A percentile compares a stretch with the other conserved stretches of the same genome.
Evolutionary conservation across 2,113 vertebrate genomes (phyloP).

Genomic region (Prionailurus viverrinus): DNA sequence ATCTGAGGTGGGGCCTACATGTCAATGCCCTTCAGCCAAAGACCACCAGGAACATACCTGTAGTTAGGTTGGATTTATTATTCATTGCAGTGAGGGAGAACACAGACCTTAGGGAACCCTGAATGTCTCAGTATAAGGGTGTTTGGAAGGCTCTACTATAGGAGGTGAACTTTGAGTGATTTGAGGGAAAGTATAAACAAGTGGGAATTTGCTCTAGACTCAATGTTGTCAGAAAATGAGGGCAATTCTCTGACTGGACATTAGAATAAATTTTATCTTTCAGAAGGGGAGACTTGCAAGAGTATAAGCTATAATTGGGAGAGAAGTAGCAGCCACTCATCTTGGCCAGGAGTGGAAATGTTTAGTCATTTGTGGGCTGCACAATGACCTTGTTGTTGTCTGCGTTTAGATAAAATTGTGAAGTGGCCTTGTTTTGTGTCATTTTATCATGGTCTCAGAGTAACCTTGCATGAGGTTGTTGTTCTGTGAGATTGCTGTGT

Average conservation of each 20-base stretch:
- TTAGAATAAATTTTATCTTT: not conserved
- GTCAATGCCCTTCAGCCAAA: not conserved
- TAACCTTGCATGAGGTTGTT: not conserved
- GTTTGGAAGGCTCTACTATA: not conserved
- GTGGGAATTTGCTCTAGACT: not conserved
- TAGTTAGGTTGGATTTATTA: not conserved
- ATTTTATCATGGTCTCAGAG: slow-evolving; percentile 22
- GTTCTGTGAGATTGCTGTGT: not conserved
- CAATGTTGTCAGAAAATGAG: not conserved
- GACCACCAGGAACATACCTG: not conserved
- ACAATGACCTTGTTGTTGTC: slow-evolving; percentile 44
- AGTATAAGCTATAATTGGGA: not conserved
- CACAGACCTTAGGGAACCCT: not conserved
- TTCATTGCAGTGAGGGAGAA: not conserved
- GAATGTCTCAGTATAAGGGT: not conserved
- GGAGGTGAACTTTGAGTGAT: not conserved
- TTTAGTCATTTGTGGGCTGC: slow-evolving; percentile 7
- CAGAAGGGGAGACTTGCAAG: not conserved
- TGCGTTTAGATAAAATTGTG: slow-evolving; percentile 52
- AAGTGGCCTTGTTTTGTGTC: slow-evolving; percentile 61
- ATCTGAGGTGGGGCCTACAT: not conserved
- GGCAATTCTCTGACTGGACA: not conserved
- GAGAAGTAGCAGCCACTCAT: not conserved
- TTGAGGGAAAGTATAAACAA: not conserved
- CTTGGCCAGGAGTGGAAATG: not conserved